Evolutionary conservation across 2,113 vertebrate species (phyloP), one percentile per base, ranked within the genome.

Genomic region (Mormyrus iriodes): DNA sequence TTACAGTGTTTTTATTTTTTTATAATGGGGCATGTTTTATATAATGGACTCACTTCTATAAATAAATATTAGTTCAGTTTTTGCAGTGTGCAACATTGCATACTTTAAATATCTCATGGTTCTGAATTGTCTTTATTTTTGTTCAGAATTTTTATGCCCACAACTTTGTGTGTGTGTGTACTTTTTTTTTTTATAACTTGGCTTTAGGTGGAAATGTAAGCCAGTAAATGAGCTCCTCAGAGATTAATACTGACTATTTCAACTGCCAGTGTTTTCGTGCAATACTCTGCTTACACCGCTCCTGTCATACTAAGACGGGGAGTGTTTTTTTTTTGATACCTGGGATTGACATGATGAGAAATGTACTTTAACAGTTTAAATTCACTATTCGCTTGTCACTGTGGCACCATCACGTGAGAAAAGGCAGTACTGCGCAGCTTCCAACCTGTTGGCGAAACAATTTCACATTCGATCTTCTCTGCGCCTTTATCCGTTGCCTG

Each of bases 1-100:
- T 17, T 53, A 52, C 87, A 51, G 69, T 88, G 15, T 88, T 88
- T 44, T 51, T 44, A 61, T 88, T 52, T 88, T 88, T 88, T 88
- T 79, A 76, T 51, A 31, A 39, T 49, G 46, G 65, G 88, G 88
- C 42, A 73, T 88, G 48, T 76, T 88, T 49, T 79, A 76, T 88
- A 51, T 65, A 31, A 88, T 49, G 39, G 88, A 31, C 49, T 88
- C 35, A 65, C 31, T 65, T 85, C 51, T 86, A 31, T 53, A 84
- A 48, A 48, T 84, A 49, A 85, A 85, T 85, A 48, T 48, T 85
- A 49, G 46, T 85, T 85, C 48, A 51, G 73, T 79, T 85, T 85
- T 31, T 49, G 44, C 83, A 51, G 17, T 2, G 83, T 85, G 31
- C 83, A 85, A 27, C 48, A 85, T 51, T 85, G 83, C 83, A 27